Evolutionary conservation across 2,797 vertebrate genomes (phyloP).

Genomic region (Alauda arvensis): DNA sequence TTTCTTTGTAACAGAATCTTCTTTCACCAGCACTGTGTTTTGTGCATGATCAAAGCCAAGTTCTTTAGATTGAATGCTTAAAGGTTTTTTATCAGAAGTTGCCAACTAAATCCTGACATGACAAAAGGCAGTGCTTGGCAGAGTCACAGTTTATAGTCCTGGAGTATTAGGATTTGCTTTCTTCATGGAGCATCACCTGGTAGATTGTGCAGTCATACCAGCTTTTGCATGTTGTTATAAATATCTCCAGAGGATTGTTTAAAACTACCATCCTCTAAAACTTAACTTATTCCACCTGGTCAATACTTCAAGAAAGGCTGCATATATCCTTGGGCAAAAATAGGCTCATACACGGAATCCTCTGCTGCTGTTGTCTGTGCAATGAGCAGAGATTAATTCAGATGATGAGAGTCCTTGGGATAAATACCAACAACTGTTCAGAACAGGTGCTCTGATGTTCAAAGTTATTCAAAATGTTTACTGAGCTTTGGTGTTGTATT

Average conservation of each 20-base stretch:
- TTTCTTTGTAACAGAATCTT: not conserved
- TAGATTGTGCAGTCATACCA: not conserved
- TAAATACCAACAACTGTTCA: conserved; percentile 12
- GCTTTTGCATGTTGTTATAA: not conserved
- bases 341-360: not conserved
- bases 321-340: not conserved
- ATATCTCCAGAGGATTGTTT: not conserved
- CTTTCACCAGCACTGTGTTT: not conserved
- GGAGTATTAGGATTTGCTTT: not conserved
- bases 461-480: conserved; percentile 28
- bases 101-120: not conserved
- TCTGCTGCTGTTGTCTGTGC: not conserved
- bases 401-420: not conserved
- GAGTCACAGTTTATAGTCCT: not conserved
- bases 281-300: not conserved
- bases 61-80: not conserved
- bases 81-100: not conserved
- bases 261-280: not conserved
- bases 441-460: conserved; percentile 41
- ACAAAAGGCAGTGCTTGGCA: not conserved
- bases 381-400: not conserved
- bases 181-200: not conserved
- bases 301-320: not conserved
- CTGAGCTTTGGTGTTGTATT: conserved; percentile 9
- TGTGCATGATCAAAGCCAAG: not conserved